Base-by-base conservation (phyloP, 2,797 vertebrate species). In the Austrolebias charrua region DNA sequence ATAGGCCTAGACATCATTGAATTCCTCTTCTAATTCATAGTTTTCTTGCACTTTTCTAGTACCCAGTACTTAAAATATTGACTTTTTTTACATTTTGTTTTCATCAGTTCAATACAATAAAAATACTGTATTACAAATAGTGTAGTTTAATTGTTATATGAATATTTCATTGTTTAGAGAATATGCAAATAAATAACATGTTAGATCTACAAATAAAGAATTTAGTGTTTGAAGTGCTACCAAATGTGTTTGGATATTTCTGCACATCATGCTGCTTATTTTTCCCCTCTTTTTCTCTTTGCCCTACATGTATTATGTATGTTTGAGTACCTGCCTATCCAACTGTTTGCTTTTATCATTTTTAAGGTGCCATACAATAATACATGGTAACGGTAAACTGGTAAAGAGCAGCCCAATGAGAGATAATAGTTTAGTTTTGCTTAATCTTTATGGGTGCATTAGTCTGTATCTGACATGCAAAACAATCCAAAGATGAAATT, bases 1-100 rank as follows among this genome's bases (percentile, higher is more conserved):
- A 51, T 78, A 64, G 42, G 57, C 28, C 78, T 70, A 42, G 29
- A 65, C 76, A 55, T 35, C 63, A 71, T 66, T 76, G 54, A 73
- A 53, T 65, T 71, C 72, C 38, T 71, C 55, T 19, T 47, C 47
- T 71, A 45, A 74, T 55, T 49, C 24, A 61, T 71, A 73, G 59
- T 70, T 82, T 69, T 72, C 62, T 69, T 69, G 16, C 47, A 55
- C 14, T 29, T 59, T 14, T 62, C 45, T 53, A 60, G 60, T 69
- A 24, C 24, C n/a, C n/a, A n/a, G 4, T 46, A 50, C n/a, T n/a
- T n/a, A 13, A 29, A 47, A 59, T 19, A n/a, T 8, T 42, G 15
- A 58, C 16, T 31, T 72, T 29, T 66, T 75, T 35, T 18, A 53
- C 8, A 49, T 7, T 58, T 31, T 42, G 14, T 45, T 31, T 6